phyloP scores from a whole-genome alignment of 1,140 invertebrate genomes.

The Zaprionus kolodkinae region DNA sequence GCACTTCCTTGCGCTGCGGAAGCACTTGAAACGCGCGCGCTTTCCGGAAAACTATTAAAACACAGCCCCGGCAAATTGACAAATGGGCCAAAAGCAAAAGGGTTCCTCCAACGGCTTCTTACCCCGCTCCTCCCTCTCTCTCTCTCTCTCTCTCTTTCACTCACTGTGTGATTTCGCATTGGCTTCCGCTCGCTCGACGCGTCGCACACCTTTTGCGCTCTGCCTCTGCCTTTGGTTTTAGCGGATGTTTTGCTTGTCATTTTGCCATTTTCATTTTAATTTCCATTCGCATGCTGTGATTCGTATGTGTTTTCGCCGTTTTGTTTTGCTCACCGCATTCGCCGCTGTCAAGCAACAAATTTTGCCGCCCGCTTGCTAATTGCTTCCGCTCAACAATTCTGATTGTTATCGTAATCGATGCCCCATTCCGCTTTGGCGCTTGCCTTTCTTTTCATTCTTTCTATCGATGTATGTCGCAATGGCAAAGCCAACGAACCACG shows the following conservation, averaged over 20 bases:
- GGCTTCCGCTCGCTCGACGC: conserved; percentile 64
- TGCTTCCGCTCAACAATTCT: conserved; percentile 44
- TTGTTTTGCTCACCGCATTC: conserved; percentile 74
- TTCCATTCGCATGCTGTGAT: conserved; percentile 40
- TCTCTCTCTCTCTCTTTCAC: too few species aligned
- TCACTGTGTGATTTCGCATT: conserved; percentile 42
- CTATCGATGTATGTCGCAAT: conserved; percentile 53
- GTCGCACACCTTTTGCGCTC: conserved; percentile 27
- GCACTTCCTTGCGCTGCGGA: conserved; percentile 73
- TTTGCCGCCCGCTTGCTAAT: conserved; percentile 37
- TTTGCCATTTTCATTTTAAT: conserved; percentile 40
- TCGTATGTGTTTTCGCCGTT: conserved; percentile 24
- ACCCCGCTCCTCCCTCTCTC: not conserved
- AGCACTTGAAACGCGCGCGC: conserved; percentile 58
- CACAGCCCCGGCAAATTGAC: conserved; percentile 35
- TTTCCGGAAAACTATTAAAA: conserved; percentile 78
- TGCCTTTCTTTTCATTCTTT: conserved; percentile 32
- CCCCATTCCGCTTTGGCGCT: conserved; percentile 53
- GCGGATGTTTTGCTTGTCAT: conserved; percentile 58
- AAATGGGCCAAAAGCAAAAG: conserved; percentile 55
- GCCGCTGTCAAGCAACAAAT: conserved; percentile 19
- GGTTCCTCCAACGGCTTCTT: conserved; percentile 48
- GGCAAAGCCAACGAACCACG: conserved; percentile 23
- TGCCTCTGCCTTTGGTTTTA: conserved; percentile 17
- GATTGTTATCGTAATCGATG: conserved; percentile 65